These are phyloP conservation scores for Ianthella basta DNA, from an alignment of 37 sponge, comb jelly and placozoan genomes.

Conservation along the genomic window DNA sequence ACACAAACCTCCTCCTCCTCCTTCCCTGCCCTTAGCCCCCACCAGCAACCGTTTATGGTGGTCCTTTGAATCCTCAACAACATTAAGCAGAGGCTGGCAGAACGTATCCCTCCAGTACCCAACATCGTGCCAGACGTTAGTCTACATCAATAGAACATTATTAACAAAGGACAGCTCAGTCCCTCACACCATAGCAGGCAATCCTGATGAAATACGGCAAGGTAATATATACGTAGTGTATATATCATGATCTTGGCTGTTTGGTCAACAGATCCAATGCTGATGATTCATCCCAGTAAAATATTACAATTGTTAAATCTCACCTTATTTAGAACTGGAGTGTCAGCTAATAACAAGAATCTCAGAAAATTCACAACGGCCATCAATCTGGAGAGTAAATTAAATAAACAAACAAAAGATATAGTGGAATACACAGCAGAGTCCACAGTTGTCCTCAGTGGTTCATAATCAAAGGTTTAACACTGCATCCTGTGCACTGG, in stretches of 20 bases:
- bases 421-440: too few species aligned
- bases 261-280: too few species aligned
- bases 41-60: not conserved
- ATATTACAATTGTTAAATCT: not conserved
- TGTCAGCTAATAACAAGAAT: slow-evolving; percentile 69
- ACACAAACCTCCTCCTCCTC: not conserved
- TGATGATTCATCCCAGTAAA: too few species aligned
- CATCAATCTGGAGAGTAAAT: slow-evolving; percentile 51
- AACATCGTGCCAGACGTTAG: not conserved
- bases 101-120: not conserved
- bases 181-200: too few species aligned
- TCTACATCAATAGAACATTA: not conserved
- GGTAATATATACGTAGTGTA: too few species aligned
- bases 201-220: too few species aligned
- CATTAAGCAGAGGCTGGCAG: slow-evolving; percentile 2
- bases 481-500: too few species aligned
- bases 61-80: slow-evolving; percentile 5
- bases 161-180: too few species aligned
- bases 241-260: too few species aligned
- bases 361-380: slow-evolving; percentile 66
- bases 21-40: not conserved
- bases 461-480: too few species aligned
- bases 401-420: too few species aligned
- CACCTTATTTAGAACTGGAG: slow-evolving; percentile 40
- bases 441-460: too few species aligned